These are phyloP conservation scores for Heliothis virescens DNA, from an alignment of 1,140 invertebrate genomes.

Conservation along the genomic window DNA sequence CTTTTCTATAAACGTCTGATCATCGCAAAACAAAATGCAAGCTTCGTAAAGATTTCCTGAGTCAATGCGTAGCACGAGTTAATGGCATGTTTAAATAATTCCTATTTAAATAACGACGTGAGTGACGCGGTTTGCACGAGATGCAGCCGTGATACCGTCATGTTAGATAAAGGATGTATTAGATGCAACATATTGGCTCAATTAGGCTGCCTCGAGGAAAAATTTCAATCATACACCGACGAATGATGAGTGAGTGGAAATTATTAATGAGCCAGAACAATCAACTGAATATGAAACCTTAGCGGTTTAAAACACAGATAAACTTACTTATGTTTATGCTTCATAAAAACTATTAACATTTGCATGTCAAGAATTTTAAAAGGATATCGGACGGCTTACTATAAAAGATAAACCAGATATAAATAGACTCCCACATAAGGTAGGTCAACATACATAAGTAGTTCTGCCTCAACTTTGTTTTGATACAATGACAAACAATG, in stretches of 20 bases:
- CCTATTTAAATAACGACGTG: conserved; percentile 31
- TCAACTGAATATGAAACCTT: neutral
- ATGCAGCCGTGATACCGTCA: conserved; percentile 14
- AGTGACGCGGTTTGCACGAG: conserved; percentile 4
- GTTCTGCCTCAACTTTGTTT: conserved; percentile 18
- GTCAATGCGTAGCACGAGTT: conserved; percentile 1
- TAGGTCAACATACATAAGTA: neutral
- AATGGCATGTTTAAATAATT: conserved; percentile 17
- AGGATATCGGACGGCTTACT: no score
- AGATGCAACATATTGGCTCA: conserved; percentile 14
- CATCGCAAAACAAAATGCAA: neutral
- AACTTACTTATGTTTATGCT: no score
- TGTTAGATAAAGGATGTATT: conserved; percentile 10
- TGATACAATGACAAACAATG: neutral
- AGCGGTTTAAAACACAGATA: no score
- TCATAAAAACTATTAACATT: no score
- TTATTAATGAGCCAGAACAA: neutral
- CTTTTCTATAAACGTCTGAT: neutral
- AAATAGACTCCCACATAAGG: neutral
- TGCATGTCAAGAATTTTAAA: no score
- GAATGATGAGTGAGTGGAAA: neutral
- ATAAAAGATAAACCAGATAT: no score
- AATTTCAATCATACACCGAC: neutral
- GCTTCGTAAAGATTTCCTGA: conserved; percentile 10
- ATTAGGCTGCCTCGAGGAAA: neutral